Evolutionary conservation across 1,140 invertebrate genomes (phyloP), one percentile per base, ranked within the genome.

Genomic region (Hycleus cichorii): DNA sequence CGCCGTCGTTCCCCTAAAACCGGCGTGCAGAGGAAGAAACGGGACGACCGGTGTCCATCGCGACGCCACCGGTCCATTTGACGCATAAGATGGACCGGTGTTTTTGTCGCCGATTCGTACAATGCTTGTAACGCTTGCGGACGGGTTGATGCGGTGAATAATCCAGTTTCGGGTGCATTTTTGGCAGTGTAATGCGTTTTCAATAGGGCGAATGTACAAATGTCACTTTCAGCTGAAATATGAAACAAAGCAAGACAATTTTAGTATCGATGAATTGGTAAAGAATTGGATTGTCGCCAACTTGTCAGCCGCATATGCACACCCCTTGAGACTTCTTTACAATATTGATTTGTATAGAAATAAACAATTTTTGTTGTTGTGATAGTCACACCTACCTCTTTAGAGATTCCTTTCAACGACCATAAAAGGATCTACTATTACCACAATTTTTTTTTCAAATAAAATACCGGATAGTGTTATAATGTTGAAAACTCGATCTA

Each of bases 181-280:
- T 77, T 77, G 59, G 82, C 77, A 68, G 79, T 78, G 78, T 82
- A 93, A 76, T 92, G 87, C 57, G 83, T 77, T 74, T 84, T 88
- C 68, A 82, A 79, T 60, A 80, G 68, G 64, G 88, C 87, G 78
- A 91, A 91, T 67, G 83, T 83, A 58, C 83, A 86, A 74, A 93
- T 86, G 78, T 91, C 88, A 66, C 89, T 87, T 80, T 90, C 89
- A 74, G 90, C 90, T 92, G 81, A 44, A 86, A 84, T 67, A 76
- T 76, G 73, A 74, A 71, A 67, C 74, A 68, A 65, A 18, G 18
- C 39, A 58, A 49, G 12, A 46, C 11, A 24, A 32, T 7, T 44
- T 53, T 4, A 7, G 32, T 4, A 7, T 32, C 32, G 32, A 12
- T 44, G 32, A 32, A 32, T 32, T 32, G 4, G 0, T 32, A 32